Conservation (phyloP, 2,888 invertebrate genomes). For the Notodromas monacha region DNA sequence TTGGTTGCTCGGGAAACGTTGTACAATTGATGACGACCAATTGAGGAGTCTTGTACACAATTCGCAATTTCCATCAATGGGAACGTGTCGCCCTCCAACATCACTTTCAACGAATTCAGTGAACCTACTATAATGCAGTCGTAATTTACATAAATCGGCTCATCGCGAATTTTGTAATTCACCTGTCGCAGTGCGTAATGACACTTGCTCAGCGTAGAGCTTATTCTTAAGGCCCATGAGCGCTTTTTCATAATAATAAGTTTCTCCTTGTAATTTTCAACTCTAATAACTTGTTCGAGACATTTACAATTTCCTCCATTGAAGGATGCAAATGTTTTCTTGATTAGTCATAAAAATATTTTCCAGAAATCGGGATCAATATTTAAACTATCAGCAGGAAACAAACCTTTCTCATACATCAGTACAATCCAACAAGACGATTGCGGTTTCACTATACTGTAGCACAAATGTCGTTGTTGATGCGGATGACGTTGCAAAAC, state of each 20-base stretch:
- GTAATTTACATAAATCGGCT: neutral
- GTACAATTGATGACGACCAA: conserved; percentile 48
- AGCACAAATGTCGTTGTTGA: too few relatives aligned
- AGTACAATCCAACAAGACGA: too few relatives aligned
- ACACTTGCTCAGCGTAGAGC: conserved; percentile 42
- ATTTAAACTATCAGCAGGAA: too few relatives aligned
- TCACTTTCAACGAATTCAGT: conserved; percentile 38
- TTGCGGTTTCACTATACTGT: too few relatives aligned
- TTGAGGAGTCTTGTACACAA: conserved; percentile 54
- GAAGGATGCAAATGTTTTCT: too few relatives aligned
- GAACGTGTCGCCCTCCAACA: conserved; percentile 42
- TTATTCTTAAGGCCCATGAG: conserved; percentile 39
- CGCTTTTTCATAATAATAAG: conserved; percentile 29
- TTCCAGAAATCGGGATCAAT: too few relatives aligned
- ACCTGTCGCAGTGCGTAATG: conserved; percentile 40
- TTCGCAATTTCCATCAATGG: conserved; percentile 51
- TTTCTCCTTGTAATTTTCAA: conserved; percentile 29
- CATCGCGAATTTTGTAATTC: conserved; percentile 8
- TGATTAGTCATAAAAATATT: too few relatives aligned
- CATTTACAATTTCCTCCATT: too few relatives aligned
- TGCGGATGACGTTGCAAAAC: too few relatives aligned
- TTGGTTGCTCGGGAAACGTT: conserved; percentile 58
- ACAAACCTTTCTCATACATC: too few relatives aligned
- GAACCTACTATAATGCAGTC: conserved; percentile 23
- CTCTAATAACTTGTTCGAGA: conserved; percentile 33